phyloP scores from a whole-genome alignment of 2,797 vertebrate species.

The Cichlasoma orientale region DNA sequence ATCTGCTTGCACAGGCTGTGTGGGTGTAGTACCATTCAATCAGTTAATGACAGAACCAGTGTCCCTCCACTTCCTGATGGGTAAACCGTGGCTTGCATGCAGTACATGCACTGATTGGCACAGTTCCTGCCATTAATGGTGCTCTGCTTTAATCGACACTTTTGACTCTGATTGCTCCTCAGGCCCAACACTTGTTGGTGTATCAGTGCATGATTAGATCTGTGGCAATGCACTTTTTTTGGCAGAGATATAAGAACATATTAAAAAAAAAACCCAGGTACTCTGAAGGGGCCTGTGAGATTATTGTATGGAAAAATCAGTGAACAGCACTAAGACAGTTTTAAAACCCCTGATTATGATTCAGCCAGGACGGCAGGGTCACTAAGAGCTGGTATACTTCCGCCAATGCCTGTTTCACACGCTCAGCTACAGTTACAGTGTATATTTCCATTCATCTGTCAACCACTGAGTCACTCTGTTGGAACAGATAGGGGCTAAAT shows the following conservation, averaged over 20 bases:
- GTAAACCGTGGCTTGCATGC: not conserved
- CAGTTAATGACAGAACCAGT: not conserved
- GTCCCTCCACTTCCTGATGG: not conserved
- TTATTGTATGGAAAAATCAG: slow-evolving; percentile 17
- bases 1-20: not conserved
- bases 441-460: slow-evolving; percentile 45
- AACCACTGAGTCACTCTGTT: slow-evolving; percentile 24
- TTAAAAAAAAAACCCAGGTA: not conserved
- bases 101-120: not conserved
- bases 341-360: slow-evolving; percentile 37
- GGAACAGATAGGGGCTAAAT: slow-evolving; percentile 3
- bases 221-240: not conserved
- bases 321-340: slow-evolving; percentile 6
- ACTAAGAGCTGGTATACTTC: slow-evolving; percentile 17
- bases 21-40: not conserved
- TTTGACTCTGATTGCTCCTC: not conserved
- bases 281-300: not conserved
- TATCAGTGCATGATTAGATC: not conserved
- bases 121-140: not conserved
- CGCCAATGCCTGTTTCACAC: slow-evolving; percentile 35
- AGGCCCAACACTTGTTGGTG: not conserved
- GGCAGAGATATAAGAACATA: not conserved
- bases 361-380: slow-evolving; percentile 4
- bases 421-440: slow-evolving; percentile 35
- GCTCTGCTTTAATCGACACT: not conserved